Percentiles rank a stretch among this genome's conserved stretches.
Conservation (phyloP, 53 echinoderm and acorn worm genomes). For the Mesocentrotus franciscanus region DNA sequence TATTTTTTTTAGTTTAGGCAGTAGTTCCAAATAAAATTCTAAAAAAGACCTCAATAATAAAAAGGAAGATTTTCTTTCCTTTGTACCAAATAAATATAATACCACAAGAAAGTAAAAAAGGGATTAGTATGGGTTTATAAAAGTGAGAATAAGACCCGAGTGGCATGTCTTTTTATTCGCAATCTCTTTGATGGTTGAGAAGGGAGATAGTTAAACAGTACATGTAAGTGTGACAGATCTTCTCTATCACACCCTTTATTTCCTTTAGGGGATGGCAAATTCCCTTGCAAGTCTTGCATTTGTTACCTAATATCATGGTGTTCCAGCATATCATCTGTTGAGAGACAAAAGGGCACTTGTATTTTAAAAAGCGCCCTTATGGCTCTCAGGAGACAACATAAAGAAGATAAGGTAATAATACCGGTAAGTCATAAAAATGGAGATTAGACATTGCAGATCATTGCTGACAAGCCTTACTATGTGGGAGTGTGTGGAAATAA, state of each 20-base stretch:
- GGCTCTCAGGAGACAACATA: no score
- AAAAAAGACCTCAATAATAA: not conserved
- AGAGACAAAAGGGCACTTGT: no score
- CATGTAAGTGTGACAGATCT: not conserved
- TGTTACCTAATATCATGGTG: no score
- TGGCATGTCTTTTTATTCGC: not conserved
- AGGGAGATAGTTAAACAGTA: not conserved
- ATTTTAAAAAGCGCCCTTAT: no score
- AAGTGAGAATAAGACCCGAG: not conserved
- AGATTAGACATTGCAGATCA: no score
- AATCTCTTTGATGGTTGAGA: not conserved
- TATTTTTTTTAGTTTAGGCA: not conserved
- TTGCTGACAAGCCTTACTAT: no score
- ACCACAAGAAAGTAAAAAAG: conserved; percentile 29
- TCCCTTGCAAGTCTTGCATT: no score
- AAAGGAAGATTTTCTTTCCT: not conserved
- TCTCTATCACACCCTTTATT: not conserved
- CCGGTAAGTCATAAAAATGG: no score
- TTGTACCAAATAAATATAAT: not conserved
- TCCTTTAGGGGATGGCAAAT: not conserved
- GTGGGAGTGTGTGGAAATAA: no score
- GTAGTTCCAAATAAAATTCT: not conserved
- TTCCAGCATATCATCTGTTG: no score
- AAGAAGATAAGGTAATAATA: no score
- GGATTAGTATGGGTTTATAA: not conserved